These are phyloP conservation scores for Danaus plexippus DNA, from an alignment of 1,140 invertebrate genomes.

Conservation along the genomic window DNA sequence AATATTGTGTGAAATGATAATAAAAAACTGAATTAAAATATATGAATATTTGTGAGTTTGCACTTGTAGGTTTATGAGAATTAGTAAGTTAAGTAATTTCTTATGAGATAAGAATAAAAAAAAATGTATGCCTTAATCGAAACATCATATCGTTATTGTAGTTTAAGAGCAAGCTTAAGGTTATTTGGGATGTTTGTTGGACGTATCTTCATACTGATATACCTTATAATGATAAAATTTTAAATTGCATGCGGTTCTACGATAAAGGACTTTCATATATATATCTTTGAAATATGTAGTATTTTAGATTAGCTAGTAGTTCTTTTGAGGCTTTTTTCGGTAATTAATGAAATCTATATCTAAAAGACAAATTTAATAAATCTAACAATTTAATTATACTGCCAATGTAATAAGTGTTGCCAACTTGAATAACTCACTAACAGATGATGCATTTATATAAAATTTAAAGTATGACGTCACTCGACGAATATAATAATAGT, in stretches of 20 bases:
- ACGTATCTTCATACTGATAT: constrained; percentile 16
- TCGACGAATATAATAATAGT: constrained; percentile 3
- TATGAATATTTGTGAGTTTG: no score
- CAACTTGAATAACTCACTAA: constrained; percentile 22
- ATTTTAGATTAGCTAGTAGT: not conserved
- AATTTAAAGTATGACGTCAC: constrained; percentile 1
- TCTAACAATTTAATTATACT: constrained; percentile 22
- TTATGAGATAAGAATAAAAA: constrained; percentile 62
- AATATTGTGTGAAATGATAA: no score
- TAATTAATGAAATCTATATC: constrained; percentile 37
- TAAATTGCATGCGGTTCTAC: not conserved
- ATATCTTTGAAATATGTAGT: constrained; percentile 5
- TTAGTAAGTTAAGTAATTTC: constrained; percentile 35
- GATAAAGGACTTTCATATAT: constrained; percentile 2
- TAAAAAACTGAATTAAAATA: no score
- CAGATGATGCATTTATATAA: constrained; percentile 16
- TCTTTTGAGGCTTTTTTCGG: constrained; percentile 45
- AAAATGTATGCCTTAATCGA: constrained; percentile 59
- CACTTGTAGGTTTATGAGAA: constrained; percentile 29
- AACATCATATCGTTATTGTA: constrained; percentile 70
- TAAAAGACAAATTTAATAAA: constrained; percentile 40
- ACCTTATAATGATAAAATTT: constrained; percentile 3
- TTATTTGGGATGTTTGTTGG: constrained; percentile 21
- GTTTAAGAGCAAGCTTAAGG: constrained; percentile 51
- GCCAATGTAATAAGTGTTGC: constrained; percentile 38